Evolutionary conservation across 2,113 vertebrate species (phyloP).

Genomic region (Pseudonaja textilis): DNA sequence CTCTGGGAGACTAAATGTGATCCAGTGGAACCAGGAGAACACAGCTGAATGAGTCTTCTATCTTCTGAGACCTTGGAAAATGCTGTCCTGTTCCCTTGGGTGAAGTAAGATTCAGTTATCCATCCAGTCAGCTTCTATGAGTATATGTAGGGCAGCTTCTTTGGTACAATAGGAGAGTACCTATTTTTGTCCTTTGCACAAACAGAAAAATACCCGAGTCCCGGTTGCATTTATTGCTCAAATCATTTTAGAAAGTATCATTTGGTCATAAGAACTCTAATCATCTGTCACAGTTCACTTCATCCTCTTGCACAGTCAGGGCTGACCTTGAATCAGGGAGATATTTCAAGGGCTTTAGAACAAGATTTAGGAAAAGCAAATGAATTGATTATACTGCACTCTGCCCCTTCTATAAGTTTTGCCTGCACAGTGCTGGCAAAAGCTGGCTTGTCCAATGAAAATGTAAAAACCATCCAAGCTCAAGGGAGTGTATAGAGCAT

Average conservation of each 20-base stretch:
- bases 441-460: neutral
- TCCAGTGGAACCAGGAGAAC: neutral
- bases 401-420: neutral
- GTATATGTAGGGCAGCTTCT: neutral
- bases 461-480: neutral
- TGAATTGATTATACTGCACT: neutral
- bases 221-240: neutral
- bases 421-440: neutral
- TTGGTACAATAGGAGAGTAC: neutral
- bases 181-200: neutral
- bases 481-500: neutral
- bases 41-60: neutral
- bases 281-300: neutral
- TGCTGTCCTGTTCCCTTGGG: neutral
- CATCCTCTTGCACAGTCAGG: neutral
- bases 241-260: neutral
- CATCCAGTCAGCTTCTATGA: neutral
- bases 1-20: neutral
- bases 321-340: neutral
- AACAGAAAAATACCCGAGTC: neutral
- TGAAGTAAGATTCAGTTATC: neutral
- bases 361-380: neutral
- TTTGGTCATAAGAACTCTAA: neutral
- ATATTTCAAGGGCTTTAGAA: neutral
- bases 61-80: neutral